Percentiles rank a stretch among this genome's conserved stretches.
Conservation (phyloP, 2,888 invertebrate genomes). For the Doris montereyensis region DNA sequence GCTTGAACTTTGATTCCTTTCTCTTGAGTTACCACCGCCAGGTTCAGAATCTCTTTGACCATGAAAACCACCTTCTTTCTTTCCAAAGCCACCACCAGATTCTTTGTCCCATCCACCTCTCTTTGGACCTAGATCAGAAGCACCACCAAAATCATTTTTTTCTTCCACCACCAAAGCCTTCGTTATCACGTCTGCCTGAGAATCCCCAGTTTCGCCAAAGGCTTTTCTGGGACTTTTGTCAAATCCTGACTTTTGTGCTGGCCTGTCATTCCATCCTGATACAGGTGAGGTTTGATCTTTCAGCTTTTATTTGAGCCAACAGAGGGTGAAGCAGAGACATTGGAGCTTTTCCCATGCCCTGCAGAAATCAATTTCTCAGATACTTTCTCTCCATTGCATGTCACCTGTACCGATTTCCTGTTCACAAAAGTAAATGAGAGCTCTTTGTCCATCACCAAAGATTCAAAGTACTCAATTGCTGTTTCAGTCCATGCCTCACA, state of each 20-base stretch:
- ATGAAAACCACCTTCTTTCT: constrained; percentile 2
- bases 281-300: neutral
- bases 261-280: neutral
- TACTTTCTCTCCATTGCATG: constrained; percentile 45
- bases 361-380: constrained; percentile 23
- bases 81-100: neutral
- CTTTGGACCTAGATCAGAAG: neutral
- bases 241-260: neutral
- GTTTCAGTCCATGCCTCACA: constrained; percentile 50
- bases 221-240: neutral
- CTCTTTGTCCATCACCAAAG: constrained; percentile 51
- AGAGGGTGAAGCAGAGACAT: too few species aligned
- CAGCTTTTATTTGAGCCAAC: neutral
- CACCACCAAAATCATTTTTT: neutral
- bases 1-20: constrained; percentile 16
- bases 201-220: too few species aligned
- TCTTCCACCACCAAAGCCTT: neutral
- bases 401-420: constrained; percentile 45
- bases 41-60: constrained; percentile 10
- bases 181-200: too few species aligned
- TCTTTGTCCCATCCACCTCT: neutral
- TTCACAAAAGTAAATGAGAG: constrained; percentile 49
- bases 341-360: neutral
- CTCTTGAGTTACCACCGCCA: constrained; percentile 12
- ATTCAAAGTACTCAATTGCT: constrained; percentile 50